A percentile compares a stretch with the other conserved stretches of the same genome.
phyloP scores from a whole-genome alignment of 2,888 invertebrate genomes.

The Caenorhabditis auriculariae region DNA sequence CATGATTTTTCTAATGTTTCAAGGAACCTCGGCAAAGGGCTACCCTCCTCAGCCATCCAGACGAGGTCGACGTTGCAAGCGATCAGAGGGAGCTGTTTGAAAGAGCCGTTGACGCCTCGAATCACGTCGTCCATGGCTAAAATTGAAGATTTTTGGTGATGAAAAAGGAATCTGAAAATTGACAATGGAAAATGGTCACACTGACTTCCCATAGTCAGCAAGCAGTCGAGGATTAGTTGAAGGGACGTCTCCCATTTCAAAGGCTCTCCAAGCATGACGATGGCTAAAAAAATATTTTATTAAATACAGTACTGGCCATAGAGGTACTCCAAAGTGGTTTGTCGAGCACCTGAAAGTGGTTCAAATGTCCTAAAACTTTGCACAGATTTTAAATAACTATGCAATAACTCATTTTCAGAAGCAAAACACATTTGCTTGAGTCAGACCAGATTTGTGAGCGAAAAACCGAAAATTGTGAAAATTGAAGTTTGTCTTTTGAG shows the following conservation, averaged over 20 bases:
- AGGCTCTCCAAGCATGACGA: constrained; percentile 74
- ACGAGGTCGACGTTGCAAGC: constrained; percentile 74
- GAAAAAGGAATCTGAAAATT: background rate
- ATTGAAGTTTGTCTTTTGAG: too few relatives aligned
- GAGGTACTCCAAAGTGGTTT: constrained; percentile 4
- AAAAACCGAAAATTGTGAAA: too few relatives aligned
- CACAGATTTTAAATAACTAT: too few relatives aligned
- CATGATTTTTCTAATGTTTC: background rate
- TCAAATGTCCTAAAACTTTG: too few relatives aligned
- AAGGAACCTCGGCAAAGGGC: constrained; percentile 72
- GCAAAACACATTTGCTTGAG: too few relatives aligned
- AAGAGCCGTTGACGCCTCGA: constrained; percentile 54
- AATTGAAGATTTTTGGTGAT: background rate
- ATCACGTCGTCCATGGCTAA: constrained; percentile 50
- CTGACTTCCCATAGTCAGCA: constrained; percentile 69
- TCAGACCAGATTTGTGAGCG: too few relatives aligned
- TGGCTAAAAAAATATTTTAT: constrained; percentile 65
- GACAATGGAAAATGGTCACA: constrained; percentile 37
- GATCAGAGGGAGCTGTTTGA: constrained; percentile 72
- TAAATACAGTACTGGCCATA: too few relatives aligned
- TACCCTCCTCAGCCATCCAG: constrained; percentile 73
- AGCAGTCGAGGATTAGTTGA: constrained; percentile 72
- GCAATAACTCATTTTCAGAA: background rate
- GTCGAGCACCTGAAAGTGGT: too few relatives aligned
- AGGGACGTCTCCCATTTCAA: constrained; percentile 73